phyloP scores from a whole-genome alignment of 2,888 invertebrate species.

The Bimastos eiseni region DNA sequence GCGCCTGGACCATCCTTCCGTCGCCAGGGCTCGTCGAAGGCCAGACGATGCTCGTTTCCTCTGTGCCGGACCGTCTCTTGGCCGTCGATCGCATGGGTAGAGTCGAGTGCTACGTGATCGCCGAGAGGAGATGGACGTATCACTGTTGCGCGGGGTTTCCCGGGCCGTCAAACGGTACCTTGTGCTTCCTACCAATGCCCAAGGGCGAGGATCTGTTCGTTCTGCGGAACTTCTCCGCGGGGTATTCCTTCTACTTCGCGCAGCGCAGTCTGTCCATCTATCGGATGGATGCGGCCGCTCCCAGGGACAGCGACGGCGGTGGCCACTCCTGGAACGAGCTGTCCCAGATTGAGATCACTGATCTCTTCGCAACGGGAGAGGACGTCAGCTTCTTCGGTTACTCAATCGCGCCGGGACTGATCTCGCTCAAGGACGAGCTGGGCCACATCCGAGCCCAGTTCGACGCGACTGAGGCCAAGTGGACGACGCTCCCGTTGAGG shows the following conservation, averaged over 20 bases:
- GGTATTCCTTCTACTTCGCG: conserved; percentile 27
- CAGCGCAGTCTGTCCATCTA: conserved; percentile 26
- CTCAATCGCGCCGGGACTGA: neutral
- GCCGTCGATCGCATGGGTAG: conserved; percentile 18
- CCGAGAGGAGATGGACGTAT: neutral
- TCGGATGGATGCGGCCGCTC: neutral
- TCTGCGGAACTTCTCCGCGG: conserved; percentile 23
- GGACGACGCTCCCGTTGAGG: neutral
- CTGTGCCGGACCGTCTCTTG: neutral
- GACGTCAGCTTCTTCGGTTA: conserved; percentile 26
- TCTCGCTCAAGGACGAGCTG: conserved; percentile 26
- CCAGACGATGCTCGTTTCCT: neutral
- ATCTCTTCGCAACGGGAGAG: neutral
- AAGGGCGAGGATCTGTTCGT: neutral
- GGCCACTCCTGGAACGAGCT: neutral
- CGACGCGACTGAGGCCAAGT: neutral
- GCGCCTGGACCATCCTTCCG: neutral
- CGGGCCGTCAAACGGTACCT: neutral
- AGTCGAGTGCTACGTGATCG: neutral
- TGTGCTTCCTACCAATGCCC: conserved; percentile 24
- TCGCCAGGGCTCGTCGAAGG: neutral
- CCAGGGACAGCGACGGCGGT: neutral
- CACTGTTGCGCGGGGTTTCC: neutral
- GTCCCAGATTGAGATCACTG: conserved; percentile 15
- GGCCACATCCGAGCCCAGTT: conserved; percentile 15